These are phyloP conservation scores for Acrocyrtus sp. DNA, from an alignment of 2,888 invertebrate species.

Conservation along the genomic window DNA sequence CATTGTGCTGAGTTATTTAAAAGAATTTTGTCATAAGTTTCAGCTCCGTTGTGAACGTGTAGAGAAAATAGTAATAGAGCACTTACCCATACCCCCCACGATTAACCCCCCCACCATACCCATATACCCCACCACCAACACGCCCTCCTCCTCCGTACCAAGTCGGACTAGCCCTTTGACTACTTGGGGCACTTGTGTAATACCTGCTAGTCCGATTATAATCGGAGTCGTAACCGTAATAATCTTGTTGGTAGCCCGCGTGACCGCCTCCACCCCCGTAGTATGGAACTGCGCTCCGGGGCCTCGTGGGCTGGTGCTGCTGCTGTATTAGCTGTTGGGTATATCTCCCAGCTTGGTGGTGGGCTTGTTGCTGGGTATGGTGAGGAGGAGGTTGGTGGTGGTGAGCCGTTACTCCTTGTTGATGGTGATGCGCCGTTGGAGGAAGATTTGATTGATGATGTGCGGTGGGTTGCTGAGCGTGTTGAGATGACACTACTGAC, in stretches of 20 bases:
- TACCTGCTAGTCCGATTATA: conserved; percentile 18
- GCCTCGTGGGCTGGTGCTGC: conserved; percentile 64
- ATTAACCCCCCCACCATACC: conserved; percentile 72
- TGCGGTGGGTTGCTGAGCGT: not conserved
- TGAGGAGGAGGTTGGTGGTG: conserved; percentile 79
- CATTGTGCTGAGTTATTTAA: conserved; percentile 63
- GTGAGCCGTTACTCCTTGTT: conserved; percentile 75
- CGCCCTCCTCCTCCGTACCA: conserved; percentile 23
- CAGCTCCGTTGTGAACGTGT: too few relatives aligned
- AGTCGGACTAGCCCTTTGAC: conserved; percentile 66
- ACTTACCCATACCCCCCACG: conserved; percentile 8
- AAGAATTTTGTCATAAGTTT: too few relatives aligned
- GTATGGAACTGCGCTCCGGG: conserved; percentile 21
- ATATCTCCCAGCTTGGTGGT: conserved; percentile 68
- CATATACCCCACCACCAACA: conserved; percentile 69
- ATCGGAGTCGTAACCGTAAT: conserved; percentile 26
- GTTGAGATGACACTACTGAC: not conserved
- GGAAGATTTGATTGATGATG: not conserved
- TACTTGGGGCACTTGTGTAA: conserved; percentile 69
- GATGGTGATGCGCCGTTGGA: not conserved
- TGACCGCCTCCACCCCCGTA: conserved; percentile 66
- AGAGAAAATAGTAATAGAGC: too few relatives aligned
- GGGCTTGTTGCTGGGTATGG: too few relatives aligned
- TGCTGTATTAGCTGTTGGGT: conserved; percentile 69
- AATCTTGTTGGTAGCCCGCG: conserved; percentile 64